These are phyloP conservation scores for Chloropsis cyanopogon DNA, from an alignment of 2,113 vertebrate species.

Conservation along the genomic window DNA sequence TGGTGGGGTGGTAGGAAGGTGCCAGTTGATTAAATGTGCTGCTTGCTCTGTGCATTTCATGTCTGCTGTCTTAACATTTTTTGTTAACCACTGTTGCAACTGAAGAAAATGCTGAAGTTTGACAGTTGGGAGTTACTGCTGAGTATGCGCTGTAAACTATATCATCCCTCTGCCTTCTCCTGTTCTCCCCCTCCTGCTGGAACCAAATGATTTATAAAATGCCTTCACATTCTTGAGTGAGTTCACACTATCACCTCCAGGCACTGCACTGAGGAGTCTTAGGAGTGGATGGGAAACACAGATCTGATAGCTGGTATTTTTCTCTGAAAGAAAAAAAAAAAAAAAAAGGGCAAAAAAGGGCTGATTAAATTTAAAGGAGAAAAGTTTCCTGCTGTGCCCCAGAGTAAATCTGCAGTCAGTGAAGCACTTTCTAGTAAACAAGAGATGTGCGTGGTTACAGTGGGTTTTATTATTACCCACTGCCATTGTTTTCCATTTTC, in stretches of 20 bases:
- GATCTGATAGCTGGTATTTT: conserved; percentile 35
- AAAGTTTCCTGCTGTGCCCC: conserved; percentile 47
- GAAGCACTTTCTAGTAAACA: conserved; percentile 35
- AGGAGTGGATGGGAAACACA: conserved; percentile 45
- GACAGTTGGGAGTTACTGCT: conserved; percentile 57
- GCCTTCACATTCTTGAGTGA: conserved; percentile 63
- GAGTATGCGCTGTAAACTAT: conserved; percentile 51
- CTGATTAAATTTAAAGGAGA: conserved; percentile 51
- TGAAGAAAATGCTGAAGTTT: conserved; percentile 61
- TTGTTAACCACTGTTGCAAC: conserved; percentile 22
- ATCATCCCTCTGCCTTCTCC: conserved; percentile 21
- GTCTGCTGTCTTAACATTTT: background rate
- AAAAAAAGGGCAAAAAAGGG: background rate
- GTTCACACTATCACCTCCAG: conserved; percentile 63
- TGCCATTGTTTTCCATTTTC: conserved; percentile 47
- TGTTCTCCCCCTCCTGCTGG: conserved; percentile 35
- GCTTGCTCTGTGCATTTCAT: background rate
- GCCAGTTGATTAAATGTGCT: conserved; percentile 22
- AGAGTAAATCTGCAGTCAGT: conserved; percentile 22
- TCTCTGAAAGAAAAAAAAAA: background rate
- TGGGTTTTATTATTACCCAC: background rate
- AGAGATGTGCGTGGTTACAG: background rate
- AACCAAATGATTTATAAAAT: conserved; percentile 65
- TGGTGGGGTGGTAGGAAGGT: background rate
- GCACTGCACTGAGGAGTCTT: conserved; percentile 48